Evolutionary conservation across 2,797 vertebrate genomes (phyloP), one percentile per base, ranked within the genome.

Genomic region (Varecia variegata): DNA sequence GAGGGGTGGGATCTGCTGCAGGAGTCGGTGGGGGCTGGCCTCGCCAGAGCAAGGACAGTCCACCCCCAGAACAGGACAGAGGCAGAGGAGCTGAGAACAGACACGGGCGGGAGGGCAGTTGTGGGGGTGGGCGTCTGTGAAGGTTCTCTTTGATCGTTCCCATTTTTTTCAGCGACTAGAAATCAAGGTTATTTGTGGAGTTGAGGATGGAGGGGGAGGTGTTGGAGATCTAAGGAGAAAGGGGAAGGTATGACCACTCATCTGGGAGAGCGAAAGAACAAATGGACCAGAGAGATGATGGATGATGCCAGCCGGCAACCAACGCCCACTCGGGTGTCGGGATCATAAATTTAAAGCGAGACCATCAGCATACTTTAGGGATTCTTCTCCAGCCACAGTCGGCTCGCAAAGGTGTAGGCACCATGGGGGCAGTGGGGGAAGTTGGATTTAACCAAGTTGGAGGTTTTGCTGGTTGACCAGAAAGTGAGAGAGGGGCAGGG

Each of bases 151-250:
- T 77, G 50, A 20, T 70, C 23, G 54, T 70, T 71, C 40, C 71
- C 52, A 32, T 90, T 76, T 73, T 43, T 81, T 67, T 85, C 90
- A 32, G 58, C 2, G 47, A 54, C 25, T 35, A 38, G 73, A 84
- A 18, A 89, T 45, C 71, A 94, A 96, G 88, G 84, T 86, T 80
- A 76, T 90, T 71, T 35, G 43, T 52, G 77, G 85, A 76, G 76
- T 54, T 15, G 7, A 82, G 11, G 50, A n/a, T 9, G 54, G 54
- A 88, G 56, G 54, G 56, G 89, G 56, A 71, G 45, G 67, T 18
- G 21, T 0, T 54, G 56, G 27, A 67, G 81, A 62, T 38, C 76
- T 54, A 60, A 65, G 47, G 45, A 74, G 81, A 71, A 27, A 68
- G 30, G 18, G 15, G 68, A 86, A 32, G 43, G 23, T 68, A 43